phyloP scores from a whole-genome alignment of 2,888 invertebrate species.

The Eilema depressum region DNA sequence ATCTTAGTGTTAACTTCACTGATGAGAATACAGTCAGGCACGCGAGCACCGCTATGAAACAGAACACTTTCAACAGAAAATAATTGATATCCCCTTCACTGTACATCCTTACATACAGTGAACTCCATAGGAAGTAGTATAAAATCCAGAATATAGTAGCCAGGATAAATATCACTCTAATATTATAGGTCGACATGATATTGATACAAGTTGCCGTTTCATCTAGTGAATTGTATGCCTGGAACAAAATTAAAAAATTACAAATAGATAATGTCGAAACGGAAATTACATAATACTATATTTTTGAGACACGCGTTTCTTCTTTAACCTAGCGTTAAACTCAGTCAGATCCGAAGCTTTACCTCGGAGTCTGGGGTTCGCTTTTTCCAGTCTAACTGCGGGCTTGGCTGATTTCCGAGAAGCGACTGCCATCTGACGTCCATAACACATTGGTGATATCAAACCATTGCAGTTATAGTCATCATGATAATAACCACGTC shows the following conservation, averaged over 20 bases:
- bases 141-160: constrained; percentile 66
- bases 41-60: constrained; percentile 58
- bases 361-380: too few species aligned
- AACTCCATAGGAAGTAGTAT: constrained; percentile 70
- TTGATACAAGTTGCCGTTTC: constrained; percentile 71
- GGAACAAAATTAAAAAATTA: constrained; percentile 46
- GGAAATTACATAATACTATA: neutral
- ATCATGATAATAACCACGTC: constrained; percentile 57
- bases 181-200: constrained; percentile 68
- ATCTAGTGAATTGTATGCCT: constrained; percentile 77
- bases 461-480: too few species aligned
- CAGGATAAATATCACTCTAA: constrained; percentile 60
- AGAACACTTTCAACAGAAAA: constrained; percentile 59
- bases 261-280: neutral
- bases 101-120: constrained; percentile 68
- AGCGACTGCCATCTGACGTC: too few species aligned
- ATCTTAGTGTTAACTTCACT: constrained; percentile 61
- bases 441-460: too few species aligned
- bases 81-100: constrained; percentile 50
- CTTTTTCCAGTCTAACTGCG: too few species aligned
- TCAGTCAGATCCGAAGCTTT: too few species aligned
- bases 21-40: constrained; percentile 62
- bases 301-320: neutral
- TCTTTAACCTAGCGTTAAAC: too few species aligned
- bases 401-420: too few species aligned